Conservation (phyloP, 2,888 invertebrate genomes). For the Zelleria hepariella region DNA sequence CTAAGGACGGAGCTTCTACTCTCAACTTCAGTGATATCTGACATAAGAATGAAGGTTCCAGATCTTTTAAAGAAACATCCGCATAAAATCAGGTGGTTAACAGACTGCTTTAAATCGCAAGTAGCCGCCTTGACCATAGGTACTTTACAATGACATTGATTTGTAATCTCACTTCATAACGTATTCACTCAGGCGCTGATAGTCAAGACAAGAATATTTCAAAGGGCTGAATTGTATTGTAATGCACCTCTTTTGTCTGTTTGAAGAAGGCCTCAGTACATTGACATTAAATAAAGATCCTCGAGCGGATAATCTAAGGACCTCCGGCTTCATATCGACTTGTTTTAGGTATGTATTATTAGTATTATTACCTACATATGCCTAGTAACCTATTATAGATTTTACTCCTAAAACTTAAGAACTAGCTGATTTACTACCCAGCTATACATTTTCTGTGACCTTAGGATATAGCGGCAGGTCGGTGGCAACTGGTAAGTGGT, state of each 20-base stretch:
- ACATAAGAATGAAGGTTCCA: too few species aligned
- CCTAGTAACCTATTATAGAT: too few species aligned
- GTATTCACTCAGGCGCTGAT: background rate
- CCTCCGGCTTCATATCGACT: background rate
- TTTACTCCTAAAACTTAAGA: too few species aligned
- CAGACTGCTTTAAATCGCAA: background rate
- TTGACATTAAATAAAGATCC: background rate
- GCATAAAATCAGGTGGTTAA: constrained; percentile 10
- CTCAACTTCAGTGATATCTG: background rate
- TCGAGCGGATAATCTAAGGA: background rate
- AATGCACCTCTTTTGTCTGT: background rate
- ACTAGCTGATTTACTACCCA: too few species aligned
- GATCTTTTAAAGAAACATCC: too few species aligned
- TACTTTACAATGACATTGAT: constrained; percentile 9
- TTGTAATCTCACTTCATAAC: constrained; percentile 7
- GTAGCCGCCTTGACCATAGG: constrained; percentile 1
- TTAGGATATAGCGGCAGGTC: too few species aligned
- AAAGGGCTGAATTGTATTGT: background rate
- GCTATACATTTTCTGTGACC: too few species aligned
- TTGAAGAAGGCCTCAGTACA: background rate
- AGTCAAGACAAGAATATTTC: background rate
- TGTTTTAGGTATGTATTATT: background rate
- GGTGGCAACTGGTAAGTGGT: too few species aligned
- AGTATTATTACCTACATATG: too few species aligned
- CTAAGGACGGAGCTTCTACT: background rate